Conservation (phyloP, 2,113 vertebrate species). For the Brachyistius frenatus region DNA sequence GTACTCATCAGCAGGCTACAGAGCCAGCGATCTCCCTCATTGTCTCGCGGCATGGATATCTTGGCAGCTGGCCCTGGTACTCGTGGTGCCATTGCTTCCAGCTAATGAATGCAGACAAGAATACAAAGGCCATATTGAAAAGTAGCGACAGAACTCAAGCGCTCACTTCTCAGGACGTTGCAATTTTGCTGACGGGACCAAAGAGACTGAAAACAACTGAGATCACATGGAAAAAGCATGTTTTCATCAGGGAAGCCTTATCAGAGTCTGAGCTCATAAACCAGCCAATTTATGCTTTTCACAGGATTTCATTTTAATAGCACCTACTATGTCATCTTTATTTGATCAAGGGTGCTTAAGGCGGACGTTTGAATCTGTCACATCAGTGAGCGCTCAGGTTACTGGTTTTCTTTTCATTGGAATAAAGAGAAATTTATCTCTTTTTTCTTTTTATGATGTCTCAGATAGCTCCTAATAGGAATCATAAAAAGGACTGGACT, state of each 20-base stretch:
- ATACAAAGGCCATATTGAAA: constrained; percentile 68
- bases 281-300: background rate
- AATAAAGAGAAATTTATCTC: background rate
- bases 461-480: constrained; percentile 17
- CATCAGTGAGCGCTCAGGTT: constrained; percentile 24
- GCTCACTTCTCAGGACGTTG: constrained; percentile 34
- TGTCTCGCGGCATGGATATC: constrained; percentile 62
- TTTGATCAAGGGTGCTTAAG: constrained; percentile 31
- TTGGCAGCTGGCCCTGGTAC: constrained; percentile 64
- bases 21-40: constrained; percentile 49
- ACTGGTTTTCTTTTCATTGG: constrained; percentile 13
- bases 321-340: constrained; percentile 8
- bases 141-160: constrained; percentile 38
- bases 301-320: constrained; percentile 6
- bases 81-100: constrained; percentile 52
- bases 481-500: constrained; percentile 21
- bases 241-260: constrained; percentile 13
- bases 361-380: constrained; percentile 5
- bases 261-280: constrained; percentile 27
- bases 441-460: constrained; percentile 26
- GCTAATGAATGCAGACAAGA: constrained; percentile 72
- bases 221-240: constrained; percentile 17
- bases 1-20: constrained; percentile 68
- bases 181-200: constrained; percentile 25
- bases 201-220: constrained; percentile 18